A percentile compares a stretch with the other conserved stretches of the same genome.
These are phyloP conservation scores for Stomatorhinus walkeri DNA, from an alignment of 2,797 vertebrate genomes.

Conservation along the genomic window DNA sequence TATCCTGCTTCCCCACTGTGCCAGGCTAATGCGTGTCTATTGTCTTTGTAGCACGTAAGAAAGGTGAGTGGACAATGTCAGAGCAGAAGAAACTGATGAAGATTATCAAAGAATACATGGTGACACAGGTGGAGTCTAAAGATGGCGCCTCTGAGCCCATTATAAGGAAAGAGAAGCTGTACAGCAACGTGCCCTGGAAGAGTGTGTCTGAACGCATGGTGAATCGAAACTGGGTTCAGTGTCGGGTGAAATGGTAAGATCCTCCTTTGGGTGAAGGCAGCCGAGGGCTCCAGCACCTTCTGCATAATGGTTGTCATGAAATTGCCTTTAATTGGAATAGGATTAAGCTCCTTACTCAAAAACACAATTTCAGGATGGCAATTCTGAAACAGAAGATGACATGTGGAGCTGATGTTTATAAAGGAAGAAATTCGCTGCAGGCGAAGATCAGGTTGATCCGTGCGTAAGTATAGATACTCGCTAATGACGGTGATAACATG, in stretches of 20 bases:
- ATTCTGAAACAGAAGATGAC: constrained; percentile 38
- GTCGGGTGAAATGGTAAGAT: constrained; percentile 58
- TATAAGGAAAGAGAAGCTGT: constrained; percentile 45
- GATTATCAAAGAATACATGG: constrained; percentile 40
- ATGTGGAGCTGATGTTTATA: neutral
- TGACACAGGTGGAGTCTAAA: constrained; percentile 20
- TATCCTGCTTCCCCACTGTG: neutral
- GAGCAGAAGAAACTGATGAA: constrained; percentile 42
- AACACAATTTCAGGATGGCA: constrained; percentile 43
- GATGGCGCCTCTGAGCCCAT: neutral
- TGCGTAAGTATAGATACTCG: constrained; percentile 41
- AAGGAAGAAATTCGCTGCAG: constrained; percentile 19
- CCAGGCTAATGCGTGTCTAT: neutral
- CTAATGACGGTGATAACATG: neutral
- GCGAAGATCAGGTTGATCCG: constrained; percentile 52
- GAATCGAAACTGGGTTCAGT: constrained; percentile 53
- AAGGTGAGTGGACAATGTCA: constrained; percentile 38
- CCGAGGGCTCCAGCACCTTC: neutral
- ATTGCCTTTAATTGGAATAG: neutral
- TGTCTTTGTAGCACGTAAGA: constrained; percentile 28
- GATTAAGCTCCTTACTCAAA: neutral
- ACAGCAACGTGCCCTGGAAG: constrained; percentile 50
- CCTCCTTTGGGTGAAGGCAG: neutral
- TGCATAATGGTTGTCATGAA: neutral
- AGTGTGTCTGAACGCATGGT: constrained; percentile 42